Conservation (phyloP, 30 jellyfish, hydroid and myxozoan genomes). For the Aurelia aurita region DNA sequence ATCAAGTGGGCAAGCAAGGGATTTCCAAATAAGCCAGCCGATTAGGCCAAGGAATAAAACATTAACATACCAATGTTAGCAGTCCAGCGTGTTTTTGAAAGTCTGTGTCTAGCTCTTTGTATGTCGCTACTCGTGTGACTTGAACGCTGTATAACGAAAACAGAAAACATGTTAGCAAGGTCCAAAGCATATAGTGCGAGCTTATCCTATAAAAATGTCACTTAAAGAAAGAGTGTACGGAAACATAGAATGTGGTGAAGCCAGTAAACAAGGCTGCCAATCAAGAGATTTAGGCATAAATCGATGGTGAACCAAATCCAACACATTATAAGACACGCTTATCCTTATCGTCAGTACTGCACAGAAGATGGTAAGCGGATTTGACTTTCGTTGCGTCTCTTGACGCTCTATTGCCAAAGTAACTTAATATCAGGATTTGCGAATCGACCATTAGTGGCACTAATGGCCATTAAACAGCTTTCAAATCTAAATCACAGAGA, state of each 20-base stretch:
- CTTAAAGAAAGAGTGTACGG: constrained; percentile 46
- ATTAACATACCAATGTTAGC: constrained; percentile 88
- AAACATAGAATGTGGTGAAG: constrained; percentile 57
- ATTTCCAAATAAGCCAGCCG: constrained; percentile 63
- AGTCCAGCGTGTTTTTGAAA: constrained; percentile 99
- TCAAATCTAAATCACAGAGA: constrained; percentile 37
- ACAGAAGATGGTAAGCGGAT: constrained; percentile 75
- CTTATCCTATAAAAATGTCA: constrained; percentile 5
- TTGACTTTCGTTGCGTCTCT: constrained; percentile 43
- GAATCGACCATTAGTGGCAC: constrained; percentile 43
- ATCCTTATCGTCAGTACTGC: constrained; percentile 71
- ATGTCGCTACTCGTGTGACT: constrained; percentile 99
- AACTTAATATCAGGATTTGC: constrained; percentile 67
- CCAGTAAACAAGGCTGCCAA: constrained; percentile 76
- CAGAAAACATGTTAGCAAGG: background rate
- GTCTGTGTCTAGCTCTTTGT: constrained; percentile 97
- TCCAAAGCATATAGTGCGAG: background rate
- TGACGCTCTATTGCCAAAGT: constrained; percentile 58
- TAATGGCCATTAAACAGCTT: constrained; percentile 57
- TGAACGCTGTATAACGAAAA: constrained; percentile 79
- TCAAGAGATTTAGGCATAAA: constrained; percentile 71
- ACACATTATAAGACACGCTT: constrained; percentile 62
- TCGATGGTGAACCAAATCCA: constrained; percentile 75
- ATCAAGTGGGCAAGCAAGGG: constrained; percentile 72
- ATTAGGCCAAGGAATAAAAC: constrained; percentile 13